Evolutionary conservation across 2,113 vertebrate genomes (phyloP), one percentile per base, ranked within the genome.

Genomic region (Otis tarda): DNA sequence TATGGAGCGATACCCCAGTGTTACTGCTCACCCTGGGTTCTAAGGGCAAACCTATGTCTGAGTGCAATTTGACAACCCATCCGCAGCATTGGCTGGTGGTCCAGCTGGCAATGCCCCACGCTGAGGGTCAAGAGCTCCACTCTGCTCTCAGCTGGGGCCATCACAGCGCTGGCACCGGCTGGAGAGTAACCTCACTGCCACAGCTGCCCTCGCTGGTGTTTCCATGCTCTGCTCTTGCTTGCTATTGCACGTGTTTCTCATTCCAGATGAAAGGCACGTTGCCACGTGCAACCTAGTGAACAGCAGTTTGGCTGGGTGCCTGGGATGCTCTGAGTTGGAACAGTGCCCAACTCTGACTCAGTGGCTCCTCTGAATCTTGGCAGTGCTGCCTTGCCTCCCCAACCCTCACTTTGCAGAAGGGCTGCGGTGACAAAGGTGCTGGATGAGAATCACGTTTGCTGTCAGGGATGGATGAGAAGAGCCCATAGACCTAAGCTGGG

Each of bases 71-170:
- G 35, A n/a, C 14, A 78, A 14, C 31, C 33, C 43, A 9, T 30
- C 39, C 0, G 0, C 55, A 67, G 28, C 0, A 0, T 7, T 77
- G 33, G 43, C 20, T 3, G 1, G 11, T 39, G 41, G 47, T 43
- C 35, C 55, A 16, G 1, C 31, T 50, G 68, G 50, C 14, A 60
- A 7, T 57, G 59, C 20, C 33, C 39, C 8, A 6, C 0, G 2
- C 30, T 15, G 43, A 63, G 57, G 21, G 31, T 21, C 18, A 11
- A 61, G 53, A 22, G 39, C 49, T 89, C 52, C 77, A 30, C 52
- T 77, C 74, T 3, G 23, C 25, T 92, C 23, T 74, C 39, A 25
- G 15, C 25, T 35, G 55, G 24, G 33, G 27, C 49, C 15, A n/a
- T 16, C 8, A 4, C 19, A 47, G 39, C 6, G 25, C 52, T 64